Evolutionary conservation across 2,888 invertebrate species (phyloP).

Genomic region (Nasonovia ribisnigri): DNA sequence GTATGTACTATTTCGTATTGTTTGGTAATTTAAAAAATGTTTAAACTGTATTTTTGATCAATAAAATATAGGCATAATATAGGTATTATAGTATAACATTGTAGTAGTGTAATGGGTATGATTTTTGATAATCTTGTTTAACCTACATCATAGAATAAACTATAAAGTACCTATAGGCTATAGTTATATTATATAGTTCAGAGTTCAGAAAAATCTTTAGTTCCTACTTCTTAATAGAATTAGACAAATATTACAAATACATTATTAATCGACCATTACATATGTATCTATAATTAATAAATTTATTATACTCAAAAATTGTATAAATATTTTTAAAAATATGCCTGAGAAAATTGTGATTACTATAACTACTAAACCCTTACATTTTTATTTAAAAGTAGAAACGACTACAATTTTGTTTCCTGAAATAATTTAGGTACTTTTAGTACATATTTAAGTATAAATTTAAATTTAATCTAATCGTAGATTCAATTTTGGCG

Average conservation of each 20-base stretch:
- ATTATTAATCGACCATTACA: not conserved
- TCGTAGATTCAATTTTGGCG: not conserved
- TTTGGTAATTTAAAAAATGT: not conserved
- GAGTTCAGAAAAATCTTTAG: not conserved
- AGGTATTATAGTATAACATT: not conserved
- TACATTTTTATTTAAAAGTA: no score
- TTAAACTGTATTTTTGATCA: not conserved
- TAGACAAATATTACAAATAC: not conserved
- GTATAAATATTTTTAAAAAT: not conserved
- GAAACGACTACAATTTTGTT: not conserved
- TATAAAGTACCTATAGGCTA: not conserved
- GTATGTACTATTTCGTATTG: not conserved
- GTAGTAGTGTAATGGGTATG: not conserved
- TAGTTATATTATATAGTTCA: not conserved
- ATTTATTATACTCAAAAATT: not conserved
- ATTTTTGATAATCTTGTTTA: not conserved
- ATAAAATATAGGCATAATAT: not conserved
- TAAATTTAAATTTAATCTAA: no score
- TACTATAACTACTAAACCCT: not conserved
- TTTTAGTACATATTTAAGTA: not conserved
- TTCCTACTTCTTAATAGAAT: not conserved
- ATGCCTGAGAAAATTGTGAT: not conserved
- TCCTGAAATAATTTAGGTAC: not conserved
- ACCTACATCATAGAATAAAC: not conserved
- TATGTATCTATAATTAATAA: not conserved